Evolutionary conservation across 2,888 invertebrate species (phyloP).

Genomic region (Lysandra bellargus): DNA sequence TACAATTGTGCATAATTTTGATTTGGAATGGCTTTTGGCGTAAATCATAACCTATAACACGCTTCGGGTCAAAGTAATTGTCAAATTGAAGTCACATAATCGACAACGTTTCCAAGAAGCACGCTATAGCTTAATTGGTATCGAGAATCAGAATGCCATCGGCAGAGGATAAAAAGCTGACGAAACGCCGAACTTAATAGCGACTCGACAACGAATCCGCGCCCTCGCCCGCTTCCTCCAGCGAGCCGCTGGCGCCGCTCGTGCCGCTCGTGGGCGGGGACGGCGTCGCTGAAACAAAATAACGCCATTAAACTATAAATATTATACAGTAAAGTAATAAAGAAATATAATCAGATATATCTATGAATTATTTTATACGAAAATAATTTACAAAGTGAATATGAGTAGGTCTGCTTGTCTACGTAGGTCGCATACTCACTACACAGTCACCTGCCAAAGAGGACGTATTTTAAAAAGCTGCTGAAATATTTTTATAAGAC

Average conservation of each 20-base stretch:
- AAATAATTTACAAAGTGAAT: too few species aligned
- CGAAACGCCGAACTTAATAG: constrained; percentile 76
- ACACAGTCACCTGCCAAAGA: too few species aligned
- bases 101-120: constrained; percentile 24
- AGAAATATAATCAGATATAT: too few species aligned
- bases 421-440: too few species aligned
- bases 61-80: constrained; percentile 28
- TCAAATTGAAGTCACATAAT: constrained; percentile 1
- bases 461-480: too few species aligned
- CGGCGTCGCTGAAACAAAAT: constrained; percentile 50
- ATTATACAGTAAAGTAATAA: not conserved
- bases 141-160: constrained; percentile 39
- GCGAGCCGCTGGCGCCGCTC: constrained; percentile 46
- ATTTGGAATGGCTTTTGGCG: constrained; percentile 9
- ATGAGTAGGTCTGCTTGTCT: too few species aligned
- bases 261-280: constrained; percentile 52
- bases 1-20: constrained; percentile 51
- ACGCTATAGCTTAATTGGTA: constrained; percentile 28
- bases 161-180: constrained; percentile 48
- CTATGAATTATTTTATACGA: too few species aligned
- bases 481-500: too few species aligned
- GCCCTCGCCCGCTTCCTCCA: constrained; percentile 43
- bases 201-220: constrained; percentile 55
- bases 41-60: constrained; percentile 27
- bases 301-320: not conserved